Conservation (phyloP, 53 echinoderm and acorn worm species). For the Temnopleurus reevesii region DNA sequence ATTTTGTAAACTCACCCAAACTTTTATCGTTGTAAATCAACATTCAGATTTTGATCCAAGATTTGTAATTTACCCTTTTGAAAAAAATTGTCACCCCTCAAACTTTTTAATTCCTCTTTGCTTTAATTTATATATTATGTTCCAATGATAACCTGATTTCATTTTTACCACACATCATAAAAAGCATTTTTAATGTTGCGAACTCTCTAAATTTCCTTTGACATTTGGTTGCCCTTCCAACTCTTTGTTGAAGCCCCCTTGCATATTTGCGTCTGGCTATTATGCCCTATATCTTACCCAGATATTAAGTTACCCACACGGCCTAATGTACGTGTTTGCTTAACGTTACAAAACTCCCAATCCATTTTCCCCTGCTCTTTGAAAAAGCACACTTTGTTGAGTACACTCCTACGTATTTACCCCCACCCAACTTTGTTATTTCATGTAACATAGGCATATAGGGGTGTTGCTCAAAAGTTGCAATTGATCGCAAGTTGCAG, state of each 20-base stretch:
- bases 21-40: too few relatives aligned
- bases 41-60: too few relatives aligned
- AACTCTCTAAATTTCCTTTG: background rate
- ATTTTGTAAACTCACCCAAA: too few relatives aligned
- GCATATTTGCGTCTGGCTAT: conserved; percentile 26
- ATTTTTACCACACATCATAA: too few relatives aligned
- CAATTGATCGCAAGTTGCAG: too few relatives aligned
- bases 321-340: background rate
- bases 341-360: background rate
- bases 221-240: conserved; percentile 7
- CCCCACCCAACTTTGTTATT: background rate
- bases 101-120: too few relatives aligned
- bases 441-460: background rate
- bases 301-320: conserved; percentile 16
- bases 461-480: too few relatives aligned
- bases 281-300: background rate
- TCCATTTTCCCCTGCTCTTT: background rate
- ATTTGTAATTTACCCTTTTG: too few relatives aligned
- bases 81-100: too few relatives aligned
- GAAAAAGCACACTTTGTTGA: background rate
- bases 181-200: too few relatives aligned
- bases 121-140: too few relatives aligned
- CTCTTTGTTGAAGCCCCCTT: background rate
- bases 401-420: background rate
- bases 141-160: too few relatives aligned